These are phyloP conservation scores for Aphidius ervi DNA, from an alignment of 1,140 invertebrate genomes.

Conservation along the genomic window DNA sequence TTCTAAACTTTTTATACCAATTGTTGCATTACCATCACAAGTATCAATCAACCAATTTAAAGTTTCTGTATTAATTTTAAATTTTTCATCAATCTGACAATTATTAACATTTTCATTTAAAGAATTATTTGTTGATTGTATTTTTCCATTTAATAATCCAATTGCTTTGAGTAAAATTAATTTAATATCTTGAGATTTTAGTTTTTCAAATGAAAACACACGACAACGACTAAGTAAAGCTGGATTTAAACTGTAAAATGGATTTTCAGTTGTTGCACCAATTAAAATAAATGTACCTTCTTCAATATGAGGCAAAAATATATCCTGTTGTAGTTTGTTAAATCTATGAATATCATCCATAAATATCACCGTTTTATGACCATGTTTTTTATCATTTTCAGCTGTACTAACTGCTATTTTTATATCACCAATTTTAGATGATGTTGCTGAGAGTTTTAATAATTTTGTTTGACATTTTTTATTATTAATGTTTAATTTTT, in stretches of 20 bases:
- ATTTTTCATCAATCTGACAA: slow-evolving; percentile 30
- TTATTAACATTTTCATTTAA: slow-evolving; percentile 29
- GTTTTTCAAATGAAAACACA: slow-evolving; percentile 73
- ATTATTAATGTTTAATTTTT: slow-evolving; percentile 59
- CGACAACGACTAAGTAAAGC: slow-evolving; percentile 74
- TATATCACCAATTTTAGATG: slow-evolving; percentile 71
- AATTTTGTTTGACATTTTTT: slow-evolving; percentile 58
- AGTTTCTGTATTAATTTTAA: slow-evolving; percentile 60
- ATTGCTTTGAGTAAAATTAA: slow-evolving; percentile 63
- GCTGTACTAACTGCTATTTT: slow-evolving; percentile 70
- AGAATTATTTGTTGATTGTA: slow-evolving; percentile 28
- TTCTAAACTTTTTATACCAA: slow-evolving; percentile 72
- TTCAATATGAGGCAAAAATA: slow-evolving; percentile 76
- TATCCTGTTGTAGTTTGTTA: slow-evolving; percentile 77
- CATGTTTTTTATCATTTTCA: slow-evolving; percentile 67
- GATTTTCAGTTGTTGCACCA: slow-evolving; percentile 86
- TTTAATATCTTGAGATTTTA: slow-evolving; percentile 58
- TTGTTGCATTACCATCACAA: slow-evolving; percentile 77
- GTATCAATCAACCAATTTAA: slow-evolving; percentile 70
- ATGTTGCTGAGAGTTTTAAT: slow-evolving; percentile 73
- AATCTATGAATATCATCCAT: slow-evolving; percentile 89
- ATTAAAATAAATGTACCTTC: slow-evolving; percentile 75
- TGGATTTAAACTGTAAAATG: slow-evolving; percentile 78
- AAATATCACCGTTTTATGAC: slow-evolving; percentile 72
- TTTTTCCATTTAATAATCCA: slow-evolving; percentile 37